Percentiles rank a stretch among this genome's conserved stretches.
These are phyloP conservation scores for Calameuta filiformis DNA, from an alignment of 2,888 invertebrate species.

Conservation along the genomic window DNA sequence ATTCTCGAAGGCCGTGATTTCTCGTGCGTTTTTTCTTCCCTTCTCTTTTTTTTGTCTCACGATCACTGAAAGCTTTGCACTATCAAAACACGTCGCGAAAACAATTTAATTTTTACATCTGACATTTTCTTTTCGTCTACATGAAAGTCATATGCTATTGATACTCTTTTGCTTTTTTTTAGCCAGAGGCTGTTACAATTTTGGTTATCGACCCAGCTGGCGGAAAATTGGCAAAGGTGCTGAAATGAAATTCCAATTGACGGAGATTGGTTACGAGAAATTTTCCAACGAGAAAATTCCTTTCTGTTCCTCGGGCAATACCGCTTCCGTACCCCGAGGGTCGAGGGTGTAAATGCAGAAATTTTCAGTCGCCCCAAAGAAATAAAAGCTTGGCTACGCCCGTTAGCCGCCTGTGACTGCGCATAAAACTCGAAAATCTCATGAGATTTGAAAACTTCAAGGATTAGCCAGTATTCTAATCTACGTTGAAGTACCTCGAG, in stretches of 20 bases:
- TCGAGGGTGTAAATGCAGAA: background rate
- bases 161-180: background rate
- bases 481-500: background rate
- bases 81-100: background rate
- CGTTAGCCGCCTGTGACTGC: background rate
- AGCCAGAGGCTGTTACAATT: background rate
- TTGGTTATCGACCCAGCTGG: background rate
- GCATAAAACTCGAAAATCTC: conserved; percentile 6
- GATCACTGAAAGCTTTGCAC: background rate
- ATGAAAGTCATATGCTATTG: background rate
- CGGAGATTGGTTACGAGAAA: background rate
- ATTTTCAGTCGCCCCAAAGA: background rate
- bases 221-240: background rate
- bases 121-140: background rate
- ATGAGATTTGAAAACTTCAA: background rate
- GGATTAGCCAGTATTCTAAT: conserved; percentile 4
- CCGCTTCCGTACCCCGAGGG: background rate
- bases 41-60: background rate
- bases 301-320: background rate
- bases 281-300: background rate
- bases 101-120: background rate
- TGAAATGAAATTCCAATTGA: background rate
- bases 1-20: background rate
- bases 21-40: background rate
- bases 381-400: background rate